Base-by-base conservation (phyloP, 2,113 vertebrate genomes). In the Lontra canadensis region DNA sequence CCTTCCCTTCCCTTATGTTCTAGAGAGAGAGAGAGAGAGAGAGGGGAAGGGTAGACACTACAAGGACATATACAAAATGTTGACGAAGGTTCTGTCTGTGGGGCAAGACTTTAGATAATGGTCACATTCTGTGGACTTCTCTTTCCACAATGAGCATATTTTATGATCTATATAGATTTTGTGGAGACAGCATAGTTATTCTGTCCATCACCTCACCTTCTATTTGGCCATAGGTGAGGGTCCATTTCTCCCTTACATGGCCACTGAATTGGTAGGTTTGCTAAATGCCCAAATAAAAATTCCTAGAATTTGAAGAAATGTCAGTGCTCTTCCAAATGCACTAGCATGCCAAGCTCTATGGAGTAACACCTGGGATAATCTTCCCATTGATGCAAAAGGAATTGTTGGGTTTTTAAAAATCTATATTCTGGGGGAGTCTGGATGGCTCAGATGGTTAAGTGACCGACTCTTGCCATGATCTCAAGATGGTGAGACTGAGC, bases 91-190 rank as follows among this genome's bases (percentile, higher is more conserved):
- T 88, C 47, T 74, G 25, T 42, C 34, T 52, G 20, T 80, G 55
- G 12, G 2, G 7, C 65, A 80, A 82, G 29, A 80, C 12, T 90
- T 31, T 76, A 79, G 65, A 36, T 59, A 52, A 67, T 67, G 85
- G 93, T 93, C 59, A 36, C 61, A 55, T 34, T 79, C 39, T 74
- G 23, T 87, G 4, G 42, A 71, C 44, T 85, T 96, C 85, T 73
- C 29, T 90, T 92, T 73, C 55, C 67, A 90, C 8, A 69, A 49
- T 63, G 34, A 61, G 20, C 20, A 10, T 23, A 9, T 95, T 94
- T 96, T 94, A 61, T 71, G 39, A n/a, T 55, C 6, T 49, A 42
- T 42, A n/a, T 79, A 97, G 71, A 76, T 95, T 95, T 71, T 59
- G 6, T 61, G 69, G 88, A 76, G 82, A 52, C 29, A 80, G 44